Evolutionary conservation across 1,140 invertebrate genomes (phyloP).

Genomic region (Drosophila elegans): DNA sequence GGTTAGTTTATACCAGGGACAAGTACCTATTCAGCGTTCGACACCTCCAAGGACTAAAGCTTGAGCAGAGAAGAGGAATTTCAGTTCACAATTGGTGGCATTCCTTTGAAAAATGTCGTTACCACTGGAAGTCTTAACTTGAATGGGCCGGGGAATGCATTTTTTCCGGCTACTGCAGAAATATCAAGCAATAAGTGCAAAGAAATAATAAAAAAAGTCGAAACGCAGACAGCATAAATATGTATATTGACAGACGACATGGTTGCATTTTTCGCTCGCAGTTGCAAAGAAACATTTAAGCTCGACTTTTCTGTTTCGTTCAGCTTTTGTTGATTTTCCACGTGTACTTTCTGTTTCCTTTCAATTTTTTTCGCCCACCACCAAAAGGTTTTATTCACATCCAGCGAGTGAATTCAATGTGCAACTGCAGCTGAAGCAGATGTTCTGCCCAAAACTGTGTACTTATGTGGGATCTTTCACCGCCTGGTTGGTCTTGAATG

Average conservation of each 20-base stretch:
- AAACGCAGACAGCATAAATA: constrained; percentile 31
- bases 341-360: constrained; percentile 31
- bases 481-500: constrained; percentile 23
- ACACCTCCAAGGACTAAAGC: constrained; percentile 16
- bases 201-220: constrained; percentile 16
- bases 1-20: background rate
- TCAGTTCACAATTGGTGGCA: constrained; percentile 36
- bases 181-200: constrained; percentile 25
- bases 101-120: constrained; percentile 38
- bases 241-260: constrained; percentile 35
- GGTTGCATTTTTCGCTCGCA: constrained; percentile 44
- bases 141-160: constrained; percentile 44
- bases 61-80: constrained; percentile 11
- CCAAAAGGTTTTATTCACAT: constrained; percentile 35
- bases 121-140: constrained; percentile 21
- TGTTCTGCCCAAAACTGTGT: constrained; percentile 28
- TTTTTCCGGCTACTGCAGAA: constrained; percentile 22
- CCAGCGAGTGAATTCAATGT: constrained; percentile 17
- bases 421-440: constrained; percentile 32
- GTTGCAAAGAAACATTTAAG: constrained; percentile 52
- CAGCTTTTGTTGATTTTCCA: constrained; percentile 32
- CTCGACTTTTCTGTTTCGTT: constrained; percentile 47
- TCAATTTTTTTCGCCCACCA: constrained; percentile 9
- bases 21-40: constrained; percentile 14
- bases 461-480: constrained; percentile 29